phyloP scores from a whole-genome alignment of 2,113 vertebrate genomes.

The Callithrix jacchus region DNA sequence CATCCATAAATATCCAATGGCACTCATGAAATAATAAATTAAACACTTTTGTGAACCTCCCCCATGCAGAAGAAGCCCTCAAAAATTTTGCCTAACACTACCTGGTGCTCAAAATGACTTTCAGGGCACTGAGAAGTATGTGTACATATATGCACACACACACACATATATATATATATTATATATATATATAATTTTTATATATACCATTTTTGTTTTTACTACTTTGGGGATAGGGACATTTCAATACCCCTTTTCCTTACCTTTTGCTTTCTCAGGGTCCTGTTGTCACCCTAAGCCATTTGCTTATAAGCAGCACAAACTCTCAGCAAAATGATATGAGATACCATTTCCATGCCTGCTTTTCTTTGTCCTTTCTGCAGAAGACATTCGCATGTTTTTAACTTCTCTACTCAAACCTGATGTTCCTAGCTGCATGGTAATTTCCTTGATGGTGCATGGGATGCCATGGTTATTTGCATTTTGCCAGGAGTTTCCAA shows the following conservation, averaged over 20 bases:
- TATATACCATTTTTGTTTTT: neutral
- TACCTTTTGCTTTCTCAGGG: neutral
- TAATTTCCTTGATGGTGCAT: neutral
- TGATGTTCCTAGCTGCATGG: neutral
- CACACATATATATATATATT: too few species aligned
- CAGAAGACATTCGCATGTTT: neutral
- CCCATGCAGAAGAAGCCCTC: neutral
- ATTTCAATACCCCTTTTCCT: neutral
- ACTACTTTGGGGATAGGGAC: neutral
- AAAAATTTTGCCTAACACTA: neutral
- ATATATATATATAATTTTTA: too few species aligned
- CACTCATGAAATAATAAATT: neutral
- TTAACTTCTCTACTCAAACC: neutral
- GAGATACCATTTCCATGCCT: neutral
- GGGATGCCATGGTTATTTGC: neutral
- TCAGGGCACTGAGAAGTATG: neutral
- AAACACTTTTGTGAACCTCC: neutral
- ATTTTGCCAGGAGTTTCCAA: neutral
- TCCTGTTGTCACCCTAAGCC: neutral
- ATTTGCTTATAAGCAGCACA: neutral
- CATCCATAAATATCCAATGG: neutral
- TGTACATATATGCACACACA: rapidly evolving
- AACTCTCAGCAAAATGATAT: neutral
- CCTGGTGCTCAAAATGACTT: neutral
- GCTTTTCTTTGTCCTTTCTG: neutral